These are phyloP conservation scores for Archilochus colubris DNA, from an alignment of 2,113 vertebrate genomes.

Conservation along the genomic window DNA sequence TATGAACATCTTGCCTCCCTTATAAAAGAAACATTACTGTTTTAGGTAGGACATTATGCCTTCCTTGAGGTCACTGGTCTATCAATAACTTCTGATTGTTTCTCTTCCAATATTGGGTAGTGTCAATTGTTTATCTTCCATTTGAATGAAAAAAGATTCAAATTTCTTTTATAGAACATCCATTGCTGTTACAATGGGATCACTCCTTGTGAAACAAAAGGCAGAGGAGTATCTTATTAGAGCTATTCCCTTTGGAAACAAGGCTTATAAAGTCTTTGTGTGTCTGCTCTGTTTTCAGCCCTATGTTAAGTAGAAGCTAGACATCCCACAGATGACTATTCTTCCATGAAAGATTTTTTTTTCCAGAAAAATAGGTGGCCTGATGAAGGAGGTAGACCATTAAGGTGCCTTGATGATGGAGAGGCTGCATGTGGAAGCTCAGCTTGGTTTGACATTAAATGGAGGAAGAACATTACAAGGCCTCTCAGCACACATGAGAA, in stretches of 20 bases:
- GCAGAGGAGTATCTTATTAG: conserved; percentile 18
- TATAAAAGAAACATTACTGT: neutral
- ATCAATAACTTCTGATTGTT: neutral
- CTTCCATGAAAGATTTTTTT: neutral
- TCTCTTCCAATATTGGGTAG: neutral
- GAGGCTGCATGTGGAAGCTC: neutral
- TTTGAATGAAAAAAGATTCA: conserved; percentile 16
- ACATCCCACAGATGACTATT: neutral
- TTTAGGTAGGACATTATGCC: fast-evolving
- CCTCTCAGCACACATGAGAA: neutral
- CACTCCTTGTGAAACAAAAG: conserved; percentile 51
- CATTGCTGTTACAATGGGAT: conserved; percentile 7
- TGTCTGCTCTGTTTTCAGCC: neutral
- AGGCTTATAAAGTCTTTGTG: neutral
- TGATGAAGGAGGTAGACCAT: neutral
- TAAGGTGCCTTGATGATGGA: neutral
- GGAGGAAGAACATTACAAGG: neutral
- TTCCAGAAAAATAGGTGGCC: neutral
- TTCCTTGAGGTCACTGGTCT: neutral
- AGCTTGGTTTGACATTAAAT: neutral
- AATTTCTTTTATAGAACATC: conserved; percentile 26
- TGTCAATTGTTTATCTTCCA: conserved; percentile 19
- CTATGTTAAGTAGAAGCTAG: neutral
- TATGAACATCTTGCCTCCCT: neutral
- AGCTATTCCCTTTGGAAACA: conserved; percentile 36